phyloP scores from a whole-genome alignment of 2,797 vertebrate genomes.

The Sardinella longiceps region DNA sequence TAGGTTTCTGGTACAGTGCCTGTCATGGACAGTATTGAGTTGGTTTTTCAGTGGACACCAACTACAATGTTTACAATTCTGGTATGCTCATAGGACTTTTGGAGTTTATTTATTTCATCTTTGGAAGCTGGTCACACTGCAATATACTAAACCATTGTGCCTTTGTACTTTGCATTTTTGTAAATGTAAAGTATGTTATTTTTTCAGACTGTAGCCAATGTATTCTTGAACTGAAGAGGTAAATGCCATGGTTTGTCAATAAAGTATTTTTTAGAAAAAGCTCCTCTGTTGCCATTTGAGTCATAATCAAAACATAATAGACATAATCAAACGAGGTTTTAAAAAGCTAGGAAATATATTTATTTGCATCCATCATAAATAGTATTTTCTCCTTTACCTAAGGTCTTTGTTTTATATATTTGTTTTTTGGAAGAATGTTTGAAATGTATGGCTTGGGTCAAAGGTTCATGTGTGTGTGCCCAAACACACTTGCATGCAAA shows the following conservation, averaged over 20 bases:
- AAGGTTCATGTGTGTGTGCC: background rate
- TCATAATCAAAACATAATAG: background rate
- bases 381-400: too few species aligned
- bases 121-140: conserved; percentile 50
- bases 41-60: conserved; percentile 43
- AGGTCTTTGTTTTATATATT: too few species aligned
- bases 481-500: background rate
- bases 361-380: too few species aligned
- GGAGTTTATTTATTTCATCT: conserved; percentile 69
- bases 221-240: background rate
- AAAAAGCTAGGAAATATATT: too few species aligned
- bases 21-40: conserved; percentile 55
- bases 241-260: conserved; percentile 25
- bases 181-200: conserved; percentile 35
- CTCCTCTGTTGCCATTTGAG: background rate
- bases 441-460: background rate
- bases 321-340: too few species aligned
- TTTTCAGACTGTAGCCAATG: conserved; percentile 13
- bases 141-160: conserved; percentile 61
- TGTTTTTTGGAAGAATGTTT: background rate
- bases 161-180: conserved; percentile 61
- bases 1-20: conserved; percentile 60
- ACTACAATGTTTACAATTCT: conserved; percentile 71
- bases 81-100: conserved; percentile 56
- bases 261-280: conserved; percentile 20